Base-by-base conservation (phyloP, 37 sponge, comb jelly and placozoan species). In the Amphimedon queenslandica region DNA sequence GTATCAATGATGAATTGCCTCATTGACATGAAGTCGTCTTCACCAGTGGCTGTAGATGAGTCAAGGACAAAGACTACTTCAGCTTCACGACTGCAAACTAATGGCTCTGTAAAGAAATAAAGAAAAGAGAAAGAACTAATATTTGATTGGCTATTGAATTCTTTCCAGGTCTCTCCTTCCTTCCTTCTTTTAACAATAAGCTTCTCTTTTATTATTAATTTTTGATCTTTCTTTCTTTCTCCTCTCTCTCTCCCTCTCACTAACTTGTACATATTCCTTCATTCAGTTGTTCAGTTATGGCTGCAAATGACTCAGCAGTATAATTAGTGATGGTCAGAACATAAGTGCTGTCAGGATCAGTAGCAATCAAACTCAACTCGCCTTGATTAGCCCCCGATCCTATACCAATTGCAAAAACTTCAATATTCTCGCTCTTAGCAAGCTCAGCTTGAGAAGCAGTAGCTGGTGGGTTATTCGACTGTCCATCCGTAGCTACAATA, bases 401-500 rank as follows among this genome's bases (percentile, higher is more conserved):
- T 39, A 74, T 74, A 40, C 75, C 75, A 40, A 74, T 37, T 38
- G 63, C 36, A 33, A 61, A 61, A 6, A 34, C 10, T 42, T 61
- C 37, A 34, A 74, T 57, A 18, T 64, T 64, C 37, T 34, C 37
- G 16, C 4, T 38, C 24, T 24, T 31, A 27, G 75, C 75, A 37
- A 36, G 11, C 33, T 57, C 37, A 16, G 75, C 38, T 25, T 11
- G 27, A n/a, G 61, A 11, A 25, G 27, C 21, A 25, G 61, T 60
- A 25, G 61, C 5, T 11, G 61, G 28, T 13, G 75, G 64, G 61
- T 74, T 58, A 18, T 24, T 40, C 4, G 75, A 60, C 37, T 38
- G 5, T 6, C 75, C 75, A 37, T 74, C 75, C 58, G 75, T 74
- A 2, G 28, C 42, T 38, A 74, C 75, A 61, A 74, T 74, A 16